Base-by-base conservation (phyloP, 2,797 vertebrate species). In the Cossypha caffra region DNA sequence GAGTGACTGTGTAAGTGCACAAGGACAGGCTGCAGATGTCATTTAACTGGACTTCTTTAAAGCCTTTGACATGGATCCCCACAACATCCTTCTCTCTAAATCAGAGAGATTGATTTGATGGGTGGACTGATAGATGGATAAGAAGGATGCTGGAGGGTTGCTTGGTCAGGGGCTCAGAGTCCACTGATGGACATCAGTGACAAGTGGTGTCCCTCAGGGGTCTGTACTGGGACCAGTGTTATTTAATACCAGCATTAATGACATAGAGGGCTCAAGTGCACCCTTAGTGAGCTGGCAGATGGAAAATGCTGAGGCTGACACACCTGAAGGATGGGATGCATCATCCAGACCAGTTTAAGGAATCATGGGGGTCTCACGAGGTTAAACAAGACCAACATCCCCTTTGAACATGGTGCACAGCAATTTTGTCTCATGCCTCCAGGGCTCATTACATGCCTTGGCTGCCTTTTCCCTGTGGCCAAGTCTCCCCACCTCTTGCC, bases 341-440 rank as follows among this genome's bases (percentile, higher is more conserved):
- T 25, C 37, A 48, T 21, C n/a, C 69, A 68, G 11, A 29, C 19
- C 29, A 50, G 13, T 48, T 37, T 19, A 11, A 69, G 50, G 28
- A 62, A 14, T 20, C 5, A 1, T 33, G 42, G 10, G 28, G 16
- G 15, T 43, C n/a, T 43, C n/a, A 17, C 11, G 71, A 15, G 13
- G 16, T 25, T 82, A n/a, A 69, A 38, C 13, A 35, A 64, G 17
- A 5, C 16, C 16, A 25, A 15, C 15, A 33, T n/a, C 15, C 13
- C 20, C 14, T 55, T 43, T 7, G 2, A 29, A 37, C 9, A 1
- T 1, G 5, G 33, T 14, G 13, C 50, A 51, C 1, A 1, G 47
- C 16, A 45, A 23, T 50, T 76, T 25, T n/a, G 5, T 19, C 29
- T 71, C 13, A 1, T 3, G 18, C 17, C 25, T 7, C 58, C 43